Evolutionary conservation across 2,113 vertebrate genomes (phyloP), one percentile per base, ranked within the genome.

Genomic region (Lampris incognitus): DNA sequence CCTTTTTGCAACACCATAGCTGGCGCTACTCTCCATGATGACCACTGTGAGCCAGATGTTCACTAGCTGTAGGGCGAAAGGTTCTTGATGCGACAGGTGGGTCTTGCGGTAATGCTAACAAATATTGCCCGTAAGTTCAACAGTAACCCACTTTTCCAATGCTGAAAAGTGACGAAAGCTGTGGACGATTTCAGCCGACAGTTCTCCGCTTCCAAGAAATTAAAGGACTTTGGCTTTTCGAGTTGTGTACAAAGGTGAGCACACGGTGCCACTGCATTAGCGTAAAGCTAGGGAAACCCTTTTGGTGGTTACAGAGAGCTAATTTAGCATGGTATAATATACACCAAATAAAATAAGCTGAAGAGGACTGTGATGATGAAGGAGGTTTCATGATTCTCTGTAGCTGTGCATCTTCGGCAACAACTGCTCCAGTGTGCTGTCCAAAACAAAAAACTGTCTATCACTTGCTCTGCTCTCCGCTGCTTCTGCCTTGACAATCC

Each of bases 391-490:
- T 3, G 24, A 2, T 61, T 56, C n/a, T 61, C 39, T 0, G 37
- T 59, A n/a, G 11, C 5, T 4, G 1, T 7, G 52, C 0, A 39
- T 59, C 8, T 9, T 4, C 51, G 4, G 10, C 13, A 7, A 10
- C 10, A 10, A 10, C 2, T 10, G 10, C 50, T 51, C 4, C 1
- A 46, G 44, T 46, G 38, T 69, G 54, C 66, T 57, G 6, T 73
- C 63, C 0, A 7, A 57, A 54, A 56, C 4, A 57, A 54, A 56
- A 46, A 51, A 37, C 70, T 57, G 61, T 6, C 62, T 65, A 65
- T 74, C 69, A 66, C 72, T 82, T 76, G 40, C 65, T 65, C 54
- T 76, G 24, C 51, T 4, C n/a, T 24, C 54, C 2, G 6, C 6
- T 24, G 3, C 11, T 56, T 37, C 59, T 9, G 2, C 41, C 24